These are phyloP conservation scores for Lipophrys pholis DNA, from an alignment of 2,113 vertebrate genomes.

Conservation along the genomic window DNA sequence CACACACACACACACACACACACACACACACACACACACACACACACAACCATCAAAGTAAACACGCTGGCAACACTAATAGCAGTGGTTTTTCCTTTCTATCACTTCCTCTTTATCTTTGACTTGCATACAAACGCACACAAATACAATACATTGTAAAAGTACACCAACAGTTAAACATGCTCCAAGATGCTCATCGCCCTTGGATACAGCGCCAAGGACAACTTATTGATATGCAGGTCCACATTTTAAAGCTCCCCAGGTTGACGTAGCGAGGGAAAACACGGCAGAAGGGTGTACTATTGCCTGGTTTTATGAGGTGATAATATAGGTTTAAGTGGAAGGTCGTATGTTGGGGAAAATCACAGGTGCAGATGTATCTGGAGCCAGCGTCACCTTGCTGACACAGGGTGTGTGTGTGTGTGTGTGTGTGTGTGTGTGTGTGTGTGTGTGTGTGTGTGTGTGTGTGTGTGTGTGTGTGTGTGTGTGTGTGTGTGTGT, in stretches of 20 bases:
- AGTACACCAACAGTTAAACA: slow-evolving; percentile 52
- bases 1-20: slow-evolving; percentile 16
- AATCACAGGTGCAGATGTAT: slow-evolving; percentile 34
- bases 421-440: neutral
- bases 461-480: too few relatives aligned
- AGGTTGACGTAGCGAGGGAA: slow-evolving; percentile 51
- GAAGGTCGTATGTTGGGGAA: slow-evolving; percentile 29
- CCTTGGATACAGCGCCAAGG: slow-evolving; percentile 42
- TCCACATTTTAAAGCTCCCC: slow-evolving; percentile 39
- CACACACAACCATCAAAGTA: slow-evolving; percentile 18
- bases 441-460: too few relatives aligned
- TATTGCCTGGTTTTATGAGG: slow-evolving; percentile 50
- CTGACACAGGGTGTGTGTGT: neutral
- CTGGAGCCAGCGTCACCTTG: slow-evolving; percentile 13
- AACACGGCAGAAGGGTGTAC: slow-evolving; percentile 38
- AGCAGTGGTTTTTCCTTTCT: neutral
- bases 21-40: slow-evolving; percentile 15
- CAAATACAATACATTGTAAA: slow-evolving; percentile 29
- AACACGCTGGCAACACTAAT: slow-evolving; percentile 35
- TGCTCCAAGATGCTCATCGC: slow-evolving; percentile 21
- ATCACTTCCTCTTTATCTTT: too few relatives aligned
- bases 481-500: too few relatives aligned
- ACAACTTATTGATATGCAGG: slow-evolving; percentile 47
- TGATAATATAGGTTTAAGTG: slow-evolving; percentile 47
- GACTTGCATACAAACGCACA: slow-evolving; percentile 5